Base-by-base conservation (phyloP, 37 sponge, comb jelly and placozoan species). In the Dysidea cf. avara region DNA sequence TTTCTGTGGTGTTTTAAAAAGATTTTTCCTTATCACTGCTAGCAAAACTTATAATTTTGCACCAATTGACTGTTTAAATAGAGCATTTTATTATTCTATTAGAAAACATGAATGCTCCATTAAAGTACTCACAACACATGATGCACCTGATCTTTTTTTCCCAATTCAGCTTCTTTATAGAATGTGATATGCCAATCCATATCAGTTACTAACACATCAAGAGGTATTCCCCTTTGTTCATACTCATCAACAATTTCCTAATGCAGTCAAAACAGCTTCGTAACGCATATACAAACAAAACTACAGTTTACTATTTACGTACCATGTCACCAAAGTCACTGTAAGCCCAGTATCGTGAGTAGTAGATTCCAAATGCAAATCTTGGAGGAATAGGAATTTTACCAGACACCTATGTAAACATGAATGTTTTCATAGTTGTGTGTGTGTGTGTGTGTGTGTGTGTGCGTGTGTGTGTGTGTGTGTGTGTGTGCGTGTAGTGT, bases 171-270 rank as follows among this genome's bases (percentile, higher is more conserved):
- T 52, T 82, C 83, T 39, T 82, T 82, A 63, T 84, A 84, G 73
- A 88, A 83, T 2, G 89, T 88, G 53, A 88, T 78, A 72, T 88
- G 89, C 89, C 89, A 88, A 52, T 88, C 89, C 89, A 88, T 88
- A 80, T 88, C 89, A 2, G 83, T 88, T 17, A 88, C 89, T 31
- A 88, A 61, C 38, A 57, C 63, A 31, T 88, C 89, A 39, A 88
- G 74, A 14, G 89, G 89, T 17, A 88, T 82, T 17, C 64, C 39
- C 26, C 75, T 51, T 25, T 63, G 30, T 48, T 78, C 61, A 78
- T 88, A 88, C 24, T 49, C 60, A 1, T 38, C 39, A 5, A 55
- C 89, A 34, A 88, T 39, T 14, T 83, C 66, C 85, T 84, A 30
- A 22, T 63, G 69, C 6, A 3, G 38, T 38, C 53, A 26, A 52